Evolutionary conservation across 1,140 invertebrate genomes (phyloP).

Genomic region (Caenorhabditis tropicalis): DNA sequence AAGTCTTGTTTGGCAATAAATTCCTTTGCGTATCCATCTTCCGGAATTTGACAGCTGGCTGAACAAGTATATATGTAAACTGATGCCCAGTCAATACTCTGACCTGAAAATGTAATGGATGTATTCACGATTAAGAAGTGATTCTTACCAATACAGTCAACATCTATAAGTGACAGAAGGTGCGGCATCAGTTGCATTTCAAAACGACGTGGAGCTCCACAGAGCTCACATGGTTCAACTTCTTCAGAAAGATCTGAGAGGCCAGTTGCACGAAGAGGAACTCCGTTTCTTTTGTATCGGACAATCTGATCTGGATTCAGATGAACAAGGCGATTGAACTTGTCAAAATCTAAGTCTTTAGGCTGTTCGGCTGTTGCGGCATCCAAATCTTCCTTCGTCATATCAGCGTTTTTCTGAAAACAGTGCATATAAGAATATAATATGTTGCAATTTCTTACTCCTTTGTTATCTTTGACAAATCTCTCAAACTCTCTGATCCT

Average conservation of each 20-base stretch:
- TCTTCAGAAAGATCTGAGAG: constrained; percentile 68
- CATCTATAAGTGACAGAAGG: constrained; percentile 79
- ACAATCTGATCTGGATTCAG: constrained; percentile 75
- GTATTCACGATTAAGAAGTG: neutral
- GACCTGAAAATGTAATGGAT: constrained; percentile 14
- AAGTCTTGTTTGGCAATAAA: constrained; percentile 89
- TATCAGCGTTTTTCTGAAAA: constrained; percentile 51
- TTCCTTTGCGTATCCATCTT: constrained; percentile 80
- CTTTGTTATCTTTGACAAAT: constrained; percentile 48
- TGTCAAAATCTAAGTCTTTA: constrained; percentile 51
- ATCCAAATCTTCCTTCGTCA: constrained; percentile 49
- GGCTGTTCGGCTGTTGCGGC: constrained; percentile 48
- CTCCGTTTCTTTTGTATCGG: constrained; percentile 79
- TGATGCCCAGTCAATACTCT: constrained; percentile 85
- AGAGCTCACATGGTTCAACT: constrained; percentile 81
- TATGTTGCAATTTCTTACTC: constrained; percentile 10
- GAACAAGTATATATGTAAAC: constrained; percentile 85
- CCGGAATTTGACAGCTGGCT: constrained; percentile 78
- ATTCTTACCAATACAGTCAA: constrained; percentile 77
- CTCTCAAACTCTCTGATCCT: constrained; percentile 50
- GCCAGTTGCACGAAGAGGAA: constrained; percentile 67
- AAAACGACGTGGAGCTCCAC: constrained; percentile 81
- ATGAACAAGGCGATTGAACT: constrained; percentile 52
- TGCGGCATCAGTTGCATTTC: constrained; percentile 96
- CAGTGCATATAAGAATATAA: constrained; percentile 11